Evolutionary conservation across 2,113 vertebrate species (phyloP).

Genomic region (Catharus bicknelli): DNA sequence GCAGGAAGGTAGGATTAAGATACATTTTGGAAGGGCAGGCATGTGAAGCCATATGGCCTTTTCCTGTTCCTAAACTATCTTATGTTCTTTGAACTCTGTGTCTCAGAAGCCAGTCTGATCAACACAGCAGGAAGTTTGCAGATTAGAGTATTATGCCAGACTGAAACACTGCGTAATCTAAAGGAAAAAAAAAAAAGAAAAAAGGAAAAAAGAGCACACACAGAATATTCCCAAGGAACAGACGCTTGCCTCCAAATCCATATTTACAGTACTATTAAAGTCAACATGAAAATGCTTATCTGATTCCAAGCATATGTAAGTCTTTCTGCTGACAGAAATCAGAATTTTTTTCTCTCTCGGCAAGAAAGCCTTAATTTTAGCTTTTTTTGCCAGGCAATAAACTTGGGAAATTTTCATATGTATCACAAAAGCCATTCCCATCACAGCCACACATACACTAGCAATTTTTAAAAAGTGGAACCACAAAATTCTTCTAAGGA

Average conservation of each 20-base stretch:
- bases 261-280: conserved; percentile 7
- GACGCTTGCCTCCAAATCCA: conserved; percentile 32
- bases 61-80: conserved; percentile 63
- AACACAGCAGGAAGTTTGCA: conserved; percentile 67
- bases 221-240: conserved; percentile 29
- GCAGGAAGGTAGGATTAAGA: conserved; percentile 67
- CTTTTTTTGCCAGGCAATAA: not conserved
- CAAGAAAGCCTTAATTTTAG: not conserved
- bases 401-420: not conserved
- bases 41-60: conserved; percentile 64
- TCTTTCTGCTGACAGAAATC: not conserved
- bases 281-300: not conserved
- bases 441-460: not conserved
- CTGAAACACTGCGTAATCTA: conserved; percentile 41
- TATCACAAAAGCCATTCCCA: not conserved
- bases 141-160: conserved; percentile 57
- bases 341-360: not conserved
- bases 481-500: not conserved
- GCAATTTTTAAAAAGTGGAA: not conserved
- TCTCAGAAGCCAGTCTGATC: conserved; percentile 54
- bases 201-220: not conserved
- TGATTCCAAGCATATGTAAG: not conserved
- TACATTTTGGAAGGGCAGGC: conserved; percentile 48
- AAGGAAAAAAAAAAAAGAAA: not conserved
- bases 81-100: conserved; percentile 61